These are phyloP conservation scores for Tetraodon nigroviridis DNA, from an alignment of 2,113 vertebrate species.

Conservation along the genomic window DNA sequence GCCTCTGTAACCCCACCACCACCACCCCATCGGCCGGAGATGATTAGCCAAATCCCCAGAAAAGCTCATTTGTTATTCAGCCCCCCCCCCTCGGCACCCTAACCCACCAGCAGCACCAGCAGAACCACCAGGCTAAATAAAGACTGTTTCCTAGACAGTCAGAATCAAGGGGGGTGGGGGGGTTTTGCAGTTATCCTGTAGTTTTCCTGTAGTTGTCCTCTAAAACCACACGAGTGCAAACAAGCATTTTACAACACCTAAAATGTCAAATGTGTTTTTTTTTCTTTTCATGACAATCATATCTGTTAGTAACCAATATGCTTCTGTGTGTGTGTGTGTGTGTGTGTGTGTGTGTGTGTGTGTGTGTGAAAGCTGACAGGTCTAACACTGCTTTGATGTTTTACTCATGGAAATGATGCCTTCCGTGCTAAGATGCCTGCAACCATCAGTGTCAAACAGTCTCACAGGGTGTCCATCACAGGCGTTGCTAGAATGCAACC, in stretches of 20 bases:
- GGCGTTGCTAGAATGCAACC: conserved; percentile 39
- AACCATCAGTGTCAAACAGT: conserved; percentile 68
- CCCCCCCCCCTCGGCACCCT: conserved; percentile 58
- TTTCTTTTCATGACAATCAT: no score
- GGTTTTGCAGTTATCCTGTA: no score
- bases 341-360: conserved; percentile 2
- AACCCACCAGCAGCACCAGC: no score
- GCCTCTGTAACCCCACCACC: conserved; percentile 44
- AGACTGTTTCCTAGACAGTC: conserved; percentile 57
- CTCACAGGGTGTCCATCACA: conserved; percentile 60
- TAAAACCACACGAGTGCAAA: no score
- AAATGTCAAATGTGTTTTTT: no score
- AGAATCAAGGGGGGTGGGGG: no score
- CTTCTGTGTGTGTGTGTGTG: no score
- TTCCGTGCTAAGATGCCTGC: conserved; percentile 24
- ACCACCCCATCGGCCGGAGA: conserved; percentile 45
- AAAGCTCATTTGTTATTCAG: conserved; percentile 77
- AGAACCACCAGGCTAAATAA: conserved; percentile 47
- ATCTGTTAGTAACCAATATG: no score
- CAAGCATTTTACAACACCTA: no score
- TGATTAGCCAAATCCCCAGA: conserved; percentile 73
- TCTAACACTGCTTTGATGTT: conserved; percentile 64
- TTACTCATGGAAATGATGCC: conserved; percentile 69
- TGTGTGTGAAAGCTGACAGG: conserved; percentile 44
- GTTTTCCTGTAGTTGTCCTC: no score